Conservation (phyloP, 1,140 invertebrate species). For the Helicoverpa armigera region DNA sequence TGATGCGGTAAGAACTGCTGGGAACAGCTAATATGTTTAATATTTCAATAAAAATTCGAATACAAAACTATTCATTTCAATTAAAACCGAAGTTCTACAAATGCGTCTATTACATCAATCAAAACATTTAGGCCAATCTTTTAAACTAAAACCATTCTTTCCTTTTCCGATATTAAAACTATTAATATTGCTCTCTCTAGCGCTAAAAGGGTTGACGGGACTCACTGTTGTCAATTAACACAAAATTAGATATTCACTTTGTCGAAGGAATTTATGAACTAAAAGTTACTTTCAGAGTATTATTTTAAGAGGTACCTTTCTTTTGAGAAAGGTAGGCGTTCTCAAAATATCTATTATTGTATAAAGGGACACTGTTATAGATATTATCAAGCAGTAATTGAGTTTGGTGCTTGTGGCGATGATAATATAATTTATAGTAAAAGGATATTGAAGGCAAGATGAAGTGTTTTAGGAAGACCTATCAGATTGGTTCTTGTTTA, state of each 20-base stretch:
- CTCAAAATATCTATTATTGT: conserved; percentile 11
- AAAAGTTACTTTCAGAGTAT: conserved; percentile 18
- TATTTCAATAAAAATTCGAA: too few species aligned
- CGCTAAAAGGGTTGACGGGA: conserved; percentile 44
- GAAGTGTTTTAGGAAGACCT: conserved; percentile 22
- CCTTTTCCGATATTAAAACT: conserved; percentile 11
- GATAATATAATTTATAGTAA: conserved; percentile 19
- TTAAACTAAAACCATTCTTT: conserved; percentile 34
- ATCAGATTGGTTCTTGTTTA: not conserved
- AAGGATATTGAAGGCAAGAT: conserved; percentile 11
- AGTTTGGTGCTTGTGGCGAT: conserved; percentile 12
- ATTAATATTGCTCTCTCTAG: not conserved
- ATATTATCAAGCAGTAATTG: conserved; percentile 23
- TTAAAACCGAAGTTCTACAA: not conserved
- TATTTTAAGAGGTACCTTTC: conserved; percentile 38
- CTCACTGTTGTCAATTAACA: conserved; percentile 47
- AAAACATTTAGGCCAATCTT: conserved; percentile 25
- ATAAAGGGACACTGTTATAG: conserved; percentile 13
- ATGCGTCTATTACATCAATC: conserved; percentile 23
- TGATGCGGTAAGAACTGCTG: too few species aligned
- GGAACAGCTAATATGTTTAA: too few species aligned
- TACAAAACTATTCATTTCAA: not conserved
- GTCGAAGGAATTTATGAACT: conserved; percentile 20
- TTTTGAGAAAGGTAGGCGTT: not conserved
- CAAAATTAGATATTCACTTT: conserved; percentile 52